phyloP scores from a whole-genome alignment of 2,888 invertebrate species.

The Thumatha senex region DNA sequence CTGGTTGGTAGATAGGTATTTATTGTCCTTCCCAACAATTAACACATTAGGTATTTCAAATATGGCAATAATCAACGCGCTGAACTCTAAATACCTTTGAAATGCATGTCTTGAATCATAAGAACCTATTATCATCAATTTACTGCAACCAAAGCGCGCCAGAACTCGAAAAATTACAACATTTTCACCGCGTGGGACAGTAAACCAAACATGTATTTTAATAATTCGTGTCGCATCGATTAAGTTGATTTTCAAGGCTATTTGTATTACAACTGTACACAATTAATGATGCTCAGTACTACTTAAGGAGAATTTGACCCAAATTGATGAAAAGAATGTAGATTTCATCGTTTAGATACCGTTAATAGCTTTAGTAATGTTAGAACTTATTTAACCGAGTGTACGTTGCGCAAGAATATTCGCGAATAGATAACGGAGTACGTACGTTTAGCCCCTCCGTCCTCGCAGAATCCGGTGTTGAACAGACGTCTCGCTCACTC shows the following conservation, averaged over 20 bases:
- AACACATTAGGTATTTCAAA: constrained; percentile 3
- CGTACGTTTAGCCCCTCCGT: constrained; percentile 73
- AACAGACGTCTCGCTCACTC: constrained; percentile 54
- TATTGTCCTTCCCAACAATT: background rate
- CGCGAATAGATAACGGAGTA: constrained; percentile 78
- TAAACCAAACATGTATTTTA: constrained; percentile 57
- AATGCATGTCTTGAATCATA: constrained; percentile 37
- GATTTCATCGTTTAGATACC: constrained; percentile 25
- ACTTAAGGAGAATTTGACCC: constrained; percentile 31
- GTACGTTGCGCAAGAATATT: constrained; percentile 80
- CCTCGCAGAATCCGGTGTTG: constrained; percentile 74
- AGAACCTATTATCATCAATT: constrained; percentile 21
- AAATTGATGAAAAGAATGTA: constrained; percentile 29
- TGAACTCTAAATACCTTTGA: background rate
- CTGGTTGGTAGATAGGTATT: too few relatives aligned
- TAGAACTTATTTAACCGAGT: constrained; percentile 70
- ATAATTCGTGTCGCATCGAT: constrained; percentile 60
- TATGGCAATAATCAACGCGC: background rate
- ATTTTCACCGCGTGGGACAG: constrained; percentile 68
- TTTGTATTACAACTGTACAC: constrained; percentile 35
- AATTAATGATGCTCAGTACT: constrained; percentile 40
- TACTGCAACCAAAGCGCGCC: constrained; percentile 29
- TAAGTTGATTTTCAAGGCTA: constrained; percentile 48
- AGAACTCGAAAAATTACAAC: constrained; percentile 35
- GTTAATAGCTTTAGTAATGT: constrained; percentile 43